Evolutionary conservation across 2,113 vertebrate species (phyloP), one percentile per base, ranked within the genome.

Genomic region (Sturnira hondurensis): DNA sequence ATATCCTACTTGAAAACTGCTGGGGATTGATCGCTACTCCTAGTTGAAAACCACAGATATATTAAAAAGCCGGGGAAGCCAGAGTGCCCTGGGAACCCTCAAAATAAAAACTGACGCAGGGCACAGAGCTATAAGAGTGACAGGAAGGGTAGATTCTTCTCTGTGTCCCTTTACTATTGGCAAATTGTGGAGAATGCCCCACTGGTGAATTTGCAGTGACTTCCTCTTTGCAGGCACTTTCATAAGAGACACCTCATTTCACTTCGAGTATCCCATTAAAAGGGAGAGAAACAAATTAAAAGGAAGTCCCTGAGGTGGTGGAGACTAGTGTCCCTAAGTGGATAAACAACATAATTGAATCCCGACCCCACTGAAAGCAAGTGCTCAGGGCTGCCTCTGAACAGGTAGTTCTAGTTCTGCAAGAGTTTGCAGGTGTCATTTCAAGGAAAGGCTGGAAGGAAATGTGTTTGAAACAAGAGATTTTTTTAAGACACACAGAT

Each of bases 201-300:
- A 13, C 3, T 63, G 74, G 63, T 58, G 56, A 38, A 50, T 65
- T 5, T 19, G 11, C 58, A 19, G 43, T 24, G 67, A 83, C 68
- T 33, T 63, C 54, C 45, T 92, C 47, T 70, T 56, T 28, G n/a
- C 2, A 76, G 70, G 54, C 50, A 36, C 10, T 71, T 45, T 74
- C 41, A 14, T 26, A 74, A 80, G 86, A 71, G 77, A 77, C 43
- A 76, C 17, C 77, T 82, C 93, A 86, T 94, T 95, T 94, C 82
- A 87, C 93, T 94, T 33, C 85, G 82, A 45, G 86, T 89, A 93
- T 80, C 89, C 92, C 87, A 92, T 96, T 94, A 96, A 58, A 58
- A 97, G 89, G 45, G 78, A 95, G 86, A 94, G 54, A 93, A 97
- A 88, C 95, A 93, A 67, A 97, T 95, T 89, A 78, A 96, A 95